Evolutionary conservation across 2,113 vertebrate species (phyloP).

Genomic region (Anoura caudifer): DNA sequence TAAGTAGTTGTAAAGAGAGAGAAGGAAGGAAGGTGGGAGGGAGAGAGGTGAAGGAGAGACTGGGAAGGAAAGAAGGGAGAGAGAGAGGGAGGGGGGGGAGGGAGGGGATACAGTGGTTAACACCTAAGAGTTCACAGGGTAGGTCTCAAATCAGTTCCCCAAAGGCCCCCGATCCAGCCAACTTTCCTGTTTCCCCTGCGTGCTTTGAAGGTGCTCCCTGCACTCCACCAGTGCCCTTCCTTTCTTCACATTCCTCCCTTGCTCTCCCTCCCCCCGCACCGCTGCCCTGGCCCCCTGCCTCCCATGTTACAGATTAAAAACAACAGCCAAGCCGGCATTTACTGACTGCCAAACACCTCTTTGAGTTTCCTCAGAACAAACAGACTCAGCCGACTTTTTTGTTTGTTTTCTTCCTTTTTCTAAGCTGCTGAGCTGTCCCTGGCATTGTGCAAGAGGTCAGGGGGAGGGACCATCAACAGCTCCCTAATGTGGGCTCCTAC

Average conservation of each 20-base stretch:
- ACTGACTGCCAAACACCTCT: constrained; percentile 74
- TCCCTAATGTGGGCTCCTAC: constrained; percentile 78
- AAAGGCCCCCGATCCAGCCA: not conserved
- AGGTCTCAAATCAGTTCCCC: fast-evolving
- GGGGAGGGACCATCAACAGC: constrained; percentile 79
- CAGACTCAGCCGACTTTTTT: constrained; percentile 35
- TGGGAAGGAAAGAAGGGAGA: not conserved
- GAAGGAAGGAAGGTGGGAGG: not conserved
- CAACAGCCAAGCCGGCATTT: constrained; percentile 72
- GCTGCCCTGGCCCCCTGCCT: not conserved
- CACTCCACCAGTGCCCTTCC: not conserved
- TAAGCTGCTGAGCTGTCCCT: constrained; percentile 78
- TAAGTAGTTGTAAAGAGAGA: not conserved
- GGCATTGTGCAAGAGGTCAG: constrained; percentile 76
- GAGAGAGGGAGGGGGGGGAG: too few relatives aligned
- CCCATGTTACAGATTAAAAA: constrained; percentile 73
- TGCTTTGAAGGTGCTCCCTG: not conserved
- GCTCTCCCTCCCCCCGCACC: not conserved
- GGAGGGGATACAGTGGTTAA: not conserved
- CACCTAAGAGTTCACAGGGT: not conserved
- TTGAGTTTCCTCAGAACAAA: constrained; percentile 76
- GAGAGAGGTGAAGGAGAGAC: not conserved
- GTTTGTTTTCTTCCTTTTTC: constrained; percentile 54
- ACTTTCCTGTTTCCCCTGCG: fast-evolving
- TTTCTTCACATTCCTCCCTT: not conserved